A percentile compares a stretch with the other conserved stretches of the same genome.
phyloP scores from a whole-genome alignment of 2,113 vertebrate genomes.

The Theristicus caerulescens region DNA sequence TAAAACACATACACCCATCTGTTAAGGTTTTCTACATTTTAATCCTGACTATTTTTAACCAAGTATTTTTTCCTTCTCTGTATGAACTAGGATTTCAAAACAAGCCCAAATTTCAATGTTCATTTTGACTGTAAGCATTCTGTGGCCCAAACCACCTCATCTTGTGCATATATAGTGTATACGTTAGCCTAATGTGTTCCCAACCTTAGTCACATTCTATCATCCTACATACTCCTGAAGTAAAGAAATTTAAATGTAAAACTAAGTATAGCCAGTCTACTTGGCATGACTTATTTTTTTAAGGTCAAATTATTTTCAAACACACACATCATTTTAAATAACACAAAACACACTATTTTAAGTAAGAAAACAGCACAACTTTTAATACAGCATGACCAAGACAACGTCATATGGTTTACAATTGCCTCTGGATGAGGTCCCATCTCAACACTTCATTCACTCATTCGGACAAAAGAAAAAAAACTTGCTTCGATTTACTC shows the following conservation, averaged over 20 bases:
- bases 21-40: neutral
- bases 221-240: neutral
- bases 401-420: neutral
- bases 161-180: neutral
- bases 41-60: neutral
- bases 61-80: neutral
- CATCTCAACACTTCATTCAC: neutral
- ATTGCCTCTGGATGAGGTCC: neutral
- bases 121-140: neutral
- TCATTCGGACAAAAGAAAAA: neutral
- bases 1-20: neutral
- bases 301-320: neutral
- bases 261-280: neutral
- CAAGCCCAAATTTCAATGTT: neutral
- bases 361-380: neutral
- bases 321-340: neutral
- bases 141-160: neutral
- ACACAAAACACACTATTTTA: neutral
- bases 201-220: neutral
- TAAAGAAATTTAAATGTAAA: neutral
- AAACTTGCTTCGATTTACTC: neutral
- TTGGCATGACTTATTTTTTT: neutral
- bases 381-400: neutral
- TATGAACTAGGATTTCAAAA: neutral
- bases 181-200: neutral